A percentile compares a stretch with the other conserved stretches of the same genome.
Conservation (phyloP, 2,113 vertebrate species). For the human (Homo sapiens) region DNA sequence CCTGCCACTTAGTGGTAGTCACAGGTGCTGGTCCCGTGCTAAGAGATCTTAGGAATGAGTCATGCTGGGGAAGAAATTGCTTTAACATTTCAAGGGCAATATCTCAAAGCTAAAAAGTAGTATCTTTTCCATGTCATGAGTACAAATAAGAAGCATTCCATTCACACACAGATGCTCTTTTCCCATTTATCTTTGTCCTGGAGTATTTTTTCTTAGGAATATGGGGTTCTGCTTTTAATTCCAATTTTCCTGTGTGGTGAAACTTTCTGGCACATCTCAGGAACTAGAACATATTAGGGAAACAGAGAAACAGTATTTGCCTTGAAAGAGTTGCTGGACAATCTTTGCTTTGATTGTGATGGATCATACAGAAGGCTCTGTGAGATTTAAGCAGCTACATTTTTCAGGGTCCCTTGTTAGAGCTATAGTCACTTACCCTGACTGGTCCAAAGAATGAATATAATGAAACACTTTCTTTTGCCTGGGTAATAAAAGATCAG, state of each 20-base stretch:
- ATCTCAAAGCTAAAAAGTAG: conserved; percentile 74
- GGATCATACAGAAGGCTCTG: neutral
- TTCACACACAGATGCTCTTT: conserved; percentile 66
- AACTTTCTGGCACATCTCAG: conserved; percentile 60
- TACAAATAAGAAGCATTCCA: conserved; percentile 67
- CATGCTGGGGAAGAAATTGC: conserved; percentile 68
- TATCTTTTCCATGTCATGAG: conserved; percentile 71
- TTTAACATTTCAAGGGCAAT: conserved; percentile 76
- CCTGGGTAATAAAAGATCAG: conserved; percentile 66
- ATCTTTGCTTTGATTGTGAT: conserved; percentile 67
- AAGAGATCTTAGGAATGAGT: conserved; percentile 66
- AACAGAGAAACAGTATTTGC: conserved; percentile 63
- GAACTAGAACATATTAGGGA: conserved; percentile 40
- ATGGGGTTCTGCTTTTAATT: conserved; percentile 57
- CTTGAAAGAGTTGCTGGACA: conserved; percentile 69
- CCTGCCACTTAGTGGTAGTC: conserved; percentile 72
- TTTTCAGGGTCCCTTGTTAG: conserved; percentile 70
- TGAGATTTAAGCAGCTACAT: conserved; percentile 62
- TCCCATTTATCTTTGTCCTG: conserved; percentile 66
- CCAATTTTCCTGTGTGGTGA: conserved; percentile 63
- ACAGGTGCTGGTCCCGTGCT: conserved; percentile 52
- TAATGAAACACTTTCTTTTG: conserved; percentile 71
- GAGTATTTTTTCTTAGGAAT: conserved; percentile 71
- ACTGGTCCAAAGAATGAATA: conserved; percentile 59
- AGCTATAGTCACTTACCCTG: conserved; percentile 65